These are phyloP conservation scores for Cyclina sinensis DNA, from an alignment of 1,140 invertebrate species.

Conservation along the genomic window DNA sequence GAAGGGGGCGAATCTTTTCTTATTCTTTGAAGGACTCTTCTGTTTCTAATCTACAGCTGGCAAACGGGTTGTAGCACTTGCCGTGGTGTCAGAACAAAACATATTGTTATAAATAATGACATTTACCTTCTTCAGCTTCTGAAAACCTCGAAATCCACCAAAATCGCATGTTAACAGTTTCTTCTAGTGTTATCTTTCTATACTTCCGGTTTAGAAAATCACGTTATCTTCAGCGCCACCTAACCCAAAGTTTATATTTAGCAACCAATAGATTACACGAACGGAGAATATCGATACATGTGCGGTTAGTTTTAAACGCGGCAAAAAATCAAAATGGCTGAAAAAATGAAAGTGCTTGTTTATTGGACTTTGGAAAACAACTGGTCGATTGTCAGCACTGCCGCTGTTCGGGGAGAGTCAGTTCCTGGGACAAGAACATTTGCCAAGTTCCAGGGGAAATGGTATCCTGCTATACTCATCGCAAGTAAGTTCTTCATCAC, in stretches of 20 bases:
- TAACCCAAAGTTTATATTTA: conserved; percentile 39
- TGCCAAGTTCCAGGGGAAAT: conserved; percentile 26
- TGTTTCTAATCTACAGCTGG: conserved; percentile 25
- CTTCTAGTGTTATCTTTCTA: conserved; percentile 27
- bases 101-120: conserved; percentile 10
- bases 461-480: conserved; percentile 23
- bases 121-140: conserved; percentile 38
- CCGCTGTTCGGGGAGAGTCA: conserved; percentile 9
- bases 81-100: conserved; percentile 32
- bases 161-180: conserved; percentile 40
- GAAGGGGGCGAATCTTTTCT: conserved; percentile 26
- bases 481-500: conserved; percentile 16
- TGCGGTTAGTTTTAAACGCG: too few species aligned
- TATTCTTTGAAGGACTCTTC: conserved; percentile 22
- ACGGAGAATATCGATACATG: too few species aligned
- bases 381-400: conserved; percentile 37
- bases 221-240: conserved; percentile 31
- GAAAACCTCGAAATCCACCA: conserved; percentile 34
- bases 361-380: conserved; percentile 26
- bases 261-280: conserved; percentile 27
- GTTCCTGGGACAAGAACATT: neutral
- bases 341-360: conserved; percentile 18
- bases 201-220: conserved; percentile 30
- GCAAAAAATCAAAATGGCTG: neutral
- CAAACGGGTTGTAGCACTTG: conserved; percentile 34